A percentile compares a stretch with the other conserved stretches of the same genome.
phyloP scores from a whole-genome alignment of 2,797 vertebrate genomes.

The Picus viridis region DNA sequence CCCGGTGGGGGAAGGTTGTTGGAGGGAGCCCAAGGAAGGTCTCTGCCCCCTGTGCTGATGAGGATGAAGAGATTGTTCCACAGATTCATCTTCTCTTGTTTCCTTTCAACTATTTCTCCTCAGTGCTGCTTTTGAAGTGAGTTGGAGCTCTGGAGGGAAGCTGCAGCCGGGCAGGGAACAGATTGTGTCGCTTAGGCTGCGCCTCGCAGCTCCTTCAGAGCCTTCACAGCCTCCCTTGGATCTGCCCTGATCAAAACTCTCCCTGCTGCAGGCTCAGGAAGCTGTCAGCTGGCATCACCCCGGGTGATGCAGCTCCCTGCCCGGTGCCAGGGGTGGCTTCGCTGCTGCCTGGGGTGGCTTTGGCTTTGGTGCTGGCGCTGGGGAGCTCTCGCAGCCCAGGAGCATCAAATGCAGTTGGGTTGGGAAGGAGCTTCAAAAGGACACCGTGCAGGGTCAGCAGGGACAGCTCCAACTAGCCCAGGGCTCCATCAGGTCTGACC shows the following conservation, averaged over 20 bases:
- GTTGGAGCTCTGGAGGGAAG: constrained; percentile 42
- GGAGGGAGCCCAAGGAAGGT: constrained; percentile 19
- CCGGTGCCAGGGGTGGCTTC: background rate
- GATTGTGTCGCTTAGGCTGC: constrained; percentile 10
- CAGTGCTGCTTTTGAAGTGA: constrained; percentile 41
- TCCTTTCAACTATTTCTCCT: constrained; percentile 47
- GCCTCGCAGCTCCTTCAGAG: constrained; percentile 1
- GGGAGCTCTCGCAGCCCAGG: background rate
- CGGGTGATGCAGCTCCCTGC: rapidly evolving
- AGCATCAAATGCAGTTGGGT: too few species aligned
- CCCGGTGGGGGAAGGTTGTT: background rate
- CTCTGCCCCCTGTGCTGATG: too few species aligned
- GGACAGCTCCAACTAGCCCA: too few species aligned
- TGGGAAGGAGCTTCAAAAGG: too few species aligned
- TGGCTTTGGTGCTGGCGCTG: rapidly evolving
- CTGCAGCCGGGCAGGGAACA: constrained; percentile 39
- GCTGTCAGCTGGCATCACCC: background rate
- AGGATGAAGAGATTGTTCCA: too few species aligned
- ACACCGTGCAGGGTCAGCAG: too few species aligned
- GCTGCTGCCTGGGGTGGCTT: rapidly evolving
- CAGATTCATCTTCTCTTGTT: too few species aligned
- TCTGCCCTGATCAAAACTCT: constrained; percentile 20
- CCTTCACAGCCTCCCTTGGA: background rate
- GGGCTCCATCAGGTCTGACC: too few species aligned
- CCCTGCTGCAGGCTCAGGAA: background rate